Evolutionary conservation across 2,888 invertebrate genomes (phyloP), one percentile per base, ranked within the genome.

Genomic region (Clistopyga incitator): DNA sequence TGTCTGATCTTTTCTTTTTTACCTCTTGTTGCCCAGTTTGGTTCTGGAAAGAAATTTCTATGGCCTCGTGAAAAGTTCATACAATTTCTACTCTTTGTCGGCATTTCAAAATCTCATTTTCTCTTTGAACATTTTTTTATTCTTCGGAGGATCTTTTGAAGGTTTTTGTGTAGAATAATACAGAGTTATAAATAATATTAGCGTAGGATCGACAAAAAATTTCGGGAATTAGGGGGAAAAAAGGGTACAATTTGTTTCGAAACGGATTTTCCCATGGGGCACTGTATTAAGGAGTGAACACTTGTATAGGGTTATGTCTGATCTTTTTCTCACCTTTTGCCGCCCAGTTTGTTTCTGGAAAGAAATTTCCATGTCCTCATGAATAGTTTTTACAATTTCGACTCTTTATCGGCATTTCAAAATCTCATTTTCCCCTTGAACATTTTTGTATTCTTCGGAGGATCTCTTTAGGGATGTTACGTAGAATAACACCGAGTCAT

Each of bases 51-150:
- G 29, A 29, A 29, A 29, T 29, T 29, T 29, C 29, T 4, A 29
- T 29, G 29, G 2, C 29, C 29, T 29, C 4, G 4, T 29, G 29
- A 29, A 3, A 4, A 29, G 29, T 29, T 29, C 29, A 29, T 29
- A 29, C 15, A 59, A 29, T 71, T 56, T 56, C n/a, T 42, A 42
- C 42, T 20, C 23, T 59, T 56, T 56, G 45, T 45, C 56, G 71
- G 56, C 45, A 6, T 29, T 45, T 45, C 15, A n/a, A 25, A 71
- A 15, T 20, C 71, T 25, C n/a, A 25, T 71, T 15, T 13, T 25
- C 2, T 13, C 29, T 29, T n/a, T 29, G 3, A 25, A 15, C 15
- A n/a, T 29, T 29, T 6, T 59, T 13, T 4, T 59, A 23, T 56
- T 23, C 56, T 25, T 56, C 13, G 29, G 11, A 6, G 11, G 3